Percentiles rank a stretch among this genome's conserved stretches.
Conservation (phyloP, 2,113 vertebrate species). For the Calcarius ornatus region DNA sequence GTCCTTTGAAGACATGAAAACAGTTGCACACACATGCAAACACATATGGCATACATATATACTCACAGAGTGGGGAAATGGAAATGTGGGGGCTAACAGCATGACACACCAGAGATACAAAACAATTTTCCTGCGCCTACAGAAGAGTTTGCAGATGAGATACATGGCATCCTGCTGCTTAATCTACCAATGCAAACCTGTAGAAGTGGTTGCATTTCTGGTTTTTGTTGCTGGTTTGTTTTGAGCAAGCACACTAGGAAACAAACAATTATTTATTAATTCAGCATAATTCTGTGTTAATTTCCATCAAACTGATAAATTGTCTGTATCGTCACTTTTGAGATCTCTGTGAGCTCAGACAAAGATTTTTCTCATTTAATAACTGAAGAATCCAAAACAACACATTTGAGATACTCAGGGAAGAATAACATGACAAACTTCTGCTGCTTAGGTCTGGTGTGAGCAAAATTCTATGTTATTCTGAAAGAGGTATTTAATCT, state of each 20-base stretch:
- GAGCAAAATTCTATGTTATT: neutral
- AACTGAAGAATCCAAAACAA: neutral
- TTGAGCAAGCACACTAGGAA: neutral
- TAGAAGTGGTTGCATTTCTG: neutral
- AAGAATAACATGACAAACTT: neutral
- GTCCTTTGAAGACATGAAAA: neutral
- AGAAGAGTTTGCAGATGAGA: neutral
- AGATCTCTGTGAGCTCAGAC: neutral
- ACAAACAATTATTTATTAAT: neutral
- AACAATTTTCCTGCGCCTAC: neutral
- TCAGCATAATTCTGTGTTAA: neutral
- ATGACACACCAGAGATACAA: neutral
- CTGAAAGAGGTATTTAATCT: neutral
- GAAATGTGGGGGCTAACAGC: neutral
- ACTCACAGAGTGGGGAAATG: neutral
- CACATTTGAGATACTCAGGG: neutral
- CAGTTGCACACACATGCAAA: neutral
- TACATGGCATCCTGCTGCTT: neutral
- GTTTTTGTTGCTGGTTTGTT: neutral
- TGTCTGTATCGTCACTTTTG: neutral
- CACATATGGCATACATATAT: too few relatives aligned
- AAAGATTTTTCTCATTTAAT: neutral
- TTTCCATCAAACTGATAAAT: neutral
- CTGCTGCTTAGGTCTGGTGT: neutral
- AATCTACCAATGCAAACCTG: neutral